A percentile compares a stretch with the other conserved stretches of the same genome.
Evolutionary conservation across 35 echinoderm and acorn worm genomes (phyloP).

Genomic region (Ptychodera flava): DNA sequence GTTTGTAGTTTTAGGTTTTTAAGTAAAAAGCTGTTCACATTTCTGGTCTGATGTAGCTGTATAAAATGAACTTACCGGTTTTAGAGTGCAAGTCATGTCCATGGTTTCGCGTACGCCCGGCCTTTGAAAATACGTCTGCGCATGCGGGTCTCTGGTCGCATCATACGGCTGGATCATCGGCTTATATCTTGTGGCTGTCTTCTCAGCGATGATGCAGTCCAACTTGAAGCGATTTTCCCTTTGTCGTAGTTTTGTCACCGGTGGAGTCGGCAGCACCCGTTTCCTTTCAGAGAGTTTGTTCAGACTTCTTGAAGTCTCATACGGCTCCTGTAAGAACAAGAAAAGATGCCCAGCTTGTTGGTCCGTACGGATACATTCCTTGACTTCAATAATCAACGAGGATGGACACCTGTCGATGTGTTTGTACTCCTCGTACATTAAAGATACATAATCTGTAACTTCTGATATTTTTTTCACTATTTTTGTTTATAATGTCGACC

Average conservation of each 20-base stretch:
- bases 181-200: not conserved
- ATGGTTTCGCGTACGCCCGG: not conserved
- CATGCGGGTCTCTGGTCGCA: not conserved
- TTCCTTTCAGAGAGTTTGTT: not conserved
- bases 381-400: too few relatives aligned
- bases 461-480: too few relatives aligned
- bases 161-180: not conserved
- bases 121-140: not conserved
- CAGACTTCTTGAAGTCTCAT: not conserved
- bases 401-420: too few relatives aligned
- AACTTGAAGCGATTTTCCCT: not conserved
- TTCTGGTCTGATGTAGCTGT: too few relatives aligned
- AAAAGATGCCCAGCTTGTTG: too few relatives aligned
- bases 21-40: too few relatives aligned
- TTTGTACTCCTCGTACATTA: too few relatives aligned
- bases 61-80: not conserved
- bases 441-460: too few relatives aligned
- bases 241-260: not conserved
- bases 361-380: too few relatives aligned
- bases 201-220: not conserved
- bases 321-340: not conserved
- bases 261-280: not conserved
- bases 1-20: too few relatives aligned
- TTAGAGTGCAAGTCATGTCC: not conserved
- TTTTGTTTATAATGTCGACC: too few relatives aligned